Base-by-base conservation (phyloP, 2,888 invertebrate genomes). In the Cantharis nigra region DNA sequence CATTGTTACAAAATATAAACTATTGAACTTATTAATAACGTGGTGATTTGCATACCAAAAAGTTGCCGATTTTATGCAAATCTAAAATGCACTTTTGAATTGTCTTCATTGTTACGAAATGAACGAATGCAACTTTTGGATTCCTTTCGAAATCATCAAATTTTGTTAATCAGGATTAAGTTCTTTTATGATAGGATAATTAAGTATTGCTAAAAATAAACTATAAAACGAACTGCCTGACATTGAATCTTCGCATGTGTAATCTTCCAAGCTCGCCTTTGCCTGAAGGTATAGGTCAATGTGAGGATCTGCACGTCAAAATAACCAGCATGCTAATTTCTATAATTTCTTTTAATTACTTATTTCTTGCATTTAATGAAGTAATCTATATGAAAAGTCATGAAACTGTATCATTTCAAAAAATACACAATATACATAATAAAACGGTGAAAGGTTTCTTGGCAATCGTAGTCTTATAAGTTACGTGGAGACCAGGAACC, bases 401-500 rank as follows among this genome's bases (percentile, higher is more conserved):
- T 49, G 49, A 49, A 49, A 49, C 49, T 49, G 49, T 49, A 49
- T 49, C 49, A 49, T 7, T 49, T 49, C 5, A 14, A 77, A 77
- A 65, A 67, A 18, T 26, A 67, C 75, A 77, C 77, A 69, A 73
- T 79, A 75, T 71, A 70, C 74, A 75, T 77, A 79, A 71, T 74
- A 74, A 79, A 75, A 69, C 69, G 80, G 82, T 82, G 83, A 83
- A 83, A 83, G 83, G 82, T 76, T 79, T 78, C 28, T 78, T 78
- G 82, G 81, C 78, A 78, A 72, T 72, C 74, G 77, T 70, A 72
- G 67, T 49, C 78, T 75, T 78, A 74, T 78, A 80, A 80, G 81
- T 80, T 77, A 81, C 81, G 77, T 76, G 75, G 69, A 79, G 82
- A 85, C 83, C 85, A 86, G 84, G 85, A 86, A 85, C 84, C 83